phyloP scores from a whole-genome alignment of 2,797 vertebrate genomes.

The Hypotaenidia philippensis region DNA sequence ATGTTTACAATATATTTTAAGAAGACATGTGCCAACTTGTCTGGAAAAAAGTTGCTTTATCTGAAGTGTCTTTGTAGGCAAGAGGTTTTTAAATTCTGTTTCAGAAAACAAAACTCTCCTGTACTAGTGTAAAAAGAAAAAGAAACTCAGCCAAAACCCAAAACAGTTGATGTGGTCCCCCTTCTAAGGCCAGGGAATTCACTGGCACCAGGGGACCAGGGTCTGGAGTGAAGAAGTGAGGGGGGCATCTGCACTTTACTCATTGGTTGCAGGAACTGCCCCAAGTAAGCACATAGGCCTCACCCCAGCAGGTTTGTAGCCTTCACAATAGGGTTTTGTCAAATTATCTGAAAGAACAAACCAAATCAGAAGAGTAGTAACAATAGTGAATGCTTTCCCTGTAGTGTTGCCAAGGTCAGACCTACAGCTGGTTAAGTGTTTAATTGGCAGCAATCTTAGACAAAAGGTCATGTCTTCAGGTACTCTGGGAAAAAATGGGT shows the following conservation, averaged over 20 bases:
- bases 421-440: constrained; percentile 24
- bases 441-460: background rate
- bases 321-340: background rate
- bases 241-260: background rate
- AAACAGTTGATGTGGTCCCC: background rate
- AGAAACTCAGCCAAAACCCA: too few relatives aligned
- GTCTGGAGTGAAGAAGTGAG: background rate
- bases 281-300: background rate
- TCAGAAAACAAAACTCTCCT: background rate
- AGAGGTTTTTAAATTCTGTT: background rate
- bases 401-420: constrained; percentile 33
- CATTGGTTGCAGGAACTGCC: background rate
- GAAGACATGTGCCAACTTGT: background rate
- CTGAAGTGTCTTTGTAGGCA: background rate
- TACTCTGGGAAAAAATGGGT: background rate
- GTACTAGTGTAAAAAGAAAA: background rate
- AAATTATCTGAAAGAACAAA: background rate
- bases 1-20: background rate
- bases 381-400: constrained; percentile 38
- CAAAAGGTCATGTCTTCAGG: background rate
- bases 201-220: background rate
- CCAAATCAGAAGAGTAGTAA: background rate
- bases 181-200: background rate
- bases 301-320: too few relatives aligned
- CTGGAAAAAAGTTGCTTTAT: background rate